Percentiles rank a stretch among this genome's conserved stretches.
These are phyloP conservation scores for Varanus salvator DNA, from an alignment of 2,113 vertebrate species.

Conservation along the genomic window DNA sequence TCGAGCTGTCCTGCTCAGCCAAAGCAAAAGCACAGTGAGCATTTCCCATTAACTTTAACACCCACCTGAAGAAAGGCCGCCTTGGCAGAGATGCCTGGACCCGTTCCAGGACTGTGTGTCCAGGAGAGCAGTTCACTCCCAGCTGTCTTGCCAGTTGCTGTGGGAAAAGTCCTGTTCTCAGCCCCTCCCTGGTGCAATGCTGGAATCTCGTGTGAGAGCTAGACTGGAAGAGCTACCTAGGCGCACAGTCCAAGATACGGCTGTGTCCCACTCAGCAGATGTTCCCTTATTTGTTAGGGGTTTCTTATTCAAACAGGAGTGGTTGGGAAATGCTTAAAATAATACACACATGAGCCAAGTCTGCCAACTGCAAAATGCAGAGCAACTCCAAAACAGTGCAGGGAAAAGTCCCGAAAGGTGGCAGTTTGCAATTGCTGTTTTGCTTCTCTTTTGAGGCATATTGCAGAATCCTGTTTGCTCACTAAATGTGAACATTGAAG, in stretches of 20 bases:
- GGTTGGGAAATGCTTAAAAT: constrained; percentile 42
- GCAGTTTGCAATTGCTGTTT: constrained; percentile 32
- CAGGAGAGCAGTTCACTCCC: not conserved
- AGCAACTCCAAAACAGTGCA: constrained; percentile 54
- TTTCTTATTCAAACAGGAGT: not conserved
- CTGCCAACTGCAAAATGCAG: constrained; percentile 30
- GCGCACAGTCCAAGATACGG: not conserved
- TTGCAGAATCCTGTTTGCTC: not conserved
- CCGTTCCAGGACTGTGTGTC: not conserved
- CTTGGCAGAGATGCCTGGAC: not conserved
- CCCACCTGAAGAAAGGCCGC: not conserved
- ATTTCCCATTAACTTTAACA: not conserved
- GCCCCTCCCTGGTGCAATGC: not conserved
- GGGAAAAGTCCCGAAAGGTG: constrained; percentile 14
- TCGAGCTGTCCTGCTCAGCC: no score
- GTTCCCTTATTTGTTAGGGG: not conserved
- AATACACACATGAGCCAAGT: not conserved
- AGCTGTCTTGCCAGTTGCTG: not conserved
- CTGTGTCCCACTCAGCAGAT: not conserved
- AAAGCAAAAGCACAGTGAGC: not conserved
- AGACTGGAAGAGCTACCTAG: constrained; percentile 2
- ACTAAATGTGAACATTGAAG: not conserved
- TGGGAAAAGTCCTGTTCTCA: not conserved
- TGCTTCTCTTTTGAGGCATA: constrained; percentile 23
- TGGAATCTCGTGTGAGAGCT: constrained; percentile 2